These are phyloP conservation scores for Muntiacus reevesi DNA, from an alignment of 2,113 vertebrate genomes.

Conservation along the genomic window DNA sequence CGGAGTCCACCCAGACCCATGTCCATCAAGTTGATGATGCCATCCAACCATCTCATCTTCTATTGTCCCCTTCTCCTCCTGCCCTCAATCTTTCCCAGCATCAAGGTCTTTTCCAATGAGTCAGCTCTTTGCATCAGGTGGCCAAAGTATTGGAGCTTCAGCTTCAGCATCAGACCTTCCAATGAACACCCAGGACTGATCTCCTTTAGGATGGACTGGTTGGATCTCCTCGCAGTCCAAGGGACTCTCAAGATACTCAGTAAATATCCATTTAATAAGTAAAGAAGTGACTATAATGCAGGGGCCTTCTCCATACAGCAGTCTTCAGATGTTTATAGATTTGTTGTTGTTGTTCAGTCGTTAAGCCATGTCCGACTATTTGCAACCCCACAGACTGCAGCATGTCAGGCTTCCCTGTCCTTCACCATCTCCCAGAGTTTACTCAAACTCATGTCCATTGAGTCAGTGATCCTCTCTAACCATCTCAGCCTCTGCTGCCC, in stretches of 20 bases:
- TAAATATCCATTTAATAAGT: neutral
- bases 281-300: neutral
- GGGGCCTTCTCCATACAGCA: neutral
- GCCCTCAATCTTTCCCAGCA: too few species aligned
- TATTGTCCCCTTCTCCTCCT: too few species aligned
- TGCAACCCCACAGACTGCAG: neutral
- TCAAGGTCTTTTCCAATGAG: too few species aligned
- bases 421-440: neutral
- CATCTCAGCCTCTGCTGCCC: neutral
- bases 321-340: neutral
- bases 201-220: too few species aligned
- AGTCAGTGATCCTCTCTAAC: neutral
- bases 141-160: too few species aligned
- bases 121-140: too few species aligned
- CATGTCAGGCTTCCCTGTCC: neutral
- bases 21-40: too few species aligned
- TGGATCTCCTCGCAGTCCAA: too few species aligned
- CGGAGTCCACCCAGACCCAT: too few species aligned
- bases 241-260: neutral
- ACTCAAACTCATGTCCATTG: neutral
- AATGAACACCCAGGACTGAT: too few species aligned
- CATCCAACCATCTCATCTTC: too few species aligned
- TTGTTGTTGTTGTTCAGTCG: neutral
- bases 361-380: neutral
- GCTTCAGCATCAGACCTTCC: too few species aligned